Evolutionary conservation across 2,888 invertebrate genomes (phyloP).

Genomic region (Thecocarcelia acutangulata): DNA sequence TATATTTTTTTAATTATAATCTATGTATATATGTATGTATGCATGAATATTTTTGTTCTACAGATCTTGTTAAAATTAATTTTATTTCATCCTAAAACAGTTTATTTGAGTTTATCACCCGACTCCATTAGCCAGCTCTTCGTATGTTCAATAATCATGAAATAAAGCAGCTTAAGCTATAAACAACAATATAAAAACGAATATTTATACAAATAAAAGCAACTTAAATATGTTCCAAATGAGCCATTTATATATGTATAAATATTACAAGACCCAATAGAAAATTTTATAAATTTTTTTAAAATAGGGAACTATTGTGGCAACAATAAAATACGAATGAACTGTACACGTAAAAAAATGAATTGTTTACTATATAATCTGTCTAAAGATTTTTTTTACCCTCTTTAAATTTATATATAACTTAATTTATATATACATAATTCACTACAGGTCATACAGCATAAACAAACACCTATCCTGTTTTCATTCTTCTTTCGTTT

Average conservation of each 20-base stretch:
- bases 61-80: background rate
- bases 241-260: too few relatives aligned
- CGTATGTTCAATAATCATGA: conserved; percentile 48
- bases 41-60: background rate
- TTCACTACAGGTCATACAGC: conserved; percentile 4
- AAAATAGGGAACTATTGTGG: too few relatives aligned
- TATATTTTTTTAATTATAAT: too few relatives aligned
- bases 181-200: conserved; percentile 22
- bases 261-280: too few relatives aligned
- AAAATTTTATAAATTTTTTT: too few relatives aligned
- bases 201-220: conserved; percentile 6
- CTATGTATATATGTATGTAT: too few relatives aligned
- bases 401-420: too few relatives aligned
- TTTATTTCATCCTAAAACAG: conserved; percentile 5
- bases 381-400: too few relatives aligned
- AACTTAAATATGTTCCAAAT: background rate
- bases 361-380: too few relatives aligned
- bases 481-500: background rate
- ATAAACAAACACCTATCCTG: conserved; percentile 16
- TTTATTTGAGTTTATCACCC: conserved; percentile 41
- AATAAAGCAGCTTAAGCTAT: conserved; percentile 35
- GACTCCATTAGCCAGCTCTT: conserved; percentile 34
- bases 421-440: background rate
- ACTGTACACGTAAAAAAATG: too few relatives aligned
- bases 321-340: too few relatives aligned